These are phyloP conservation scores for Ochropleura leucogaster DNA, from an alignment of 2,888 invertebrate genomes.

Conservation along the genomic window DNA sequence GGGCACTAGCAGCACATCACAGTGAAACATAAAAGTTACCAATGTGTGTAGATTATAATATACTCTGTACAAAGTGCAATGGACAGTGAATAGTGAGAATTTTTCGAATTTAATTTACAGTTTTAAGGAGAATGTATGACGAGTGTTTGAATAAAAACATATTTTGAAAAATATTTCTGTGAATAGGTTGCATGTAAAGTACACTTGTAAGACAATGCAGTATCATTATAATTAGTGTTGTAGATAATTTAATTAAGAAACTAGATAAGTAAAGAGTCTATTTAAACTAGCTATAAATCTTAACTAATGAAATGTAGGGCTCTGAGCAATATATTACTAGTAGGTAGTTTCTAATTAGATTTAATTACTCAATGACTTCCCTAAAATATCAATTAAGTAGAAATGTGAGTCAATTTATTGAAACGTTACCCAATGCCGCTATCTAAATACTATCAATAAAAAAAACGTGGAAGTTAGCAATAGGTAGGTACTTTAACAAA, in stretches of 20 bases:
- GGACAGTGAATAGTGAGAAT: constrained; percentile 73
- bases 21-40: constrained; percentile 35
- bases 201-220: constrained; percentile 46
- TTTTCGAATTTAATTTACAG: constrained; percentile 70
- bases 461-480: constrained; percentile 29
- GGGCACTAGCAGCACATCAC: constrained; percentile 76
- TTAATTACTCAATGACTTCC: constrained; percentile 58
- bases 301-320: constrained; percentile 52
- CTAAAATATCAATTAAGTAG: constrained; percentile 55
- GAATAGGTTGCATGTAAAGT: constrained; percentile 35
- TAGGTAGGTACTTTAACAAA: constrained; percentile 10
- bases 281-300: constrained; percentile 52
- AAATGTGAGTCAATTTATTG: constrained; percentile 36
- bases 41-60: constrained; percentile 42
- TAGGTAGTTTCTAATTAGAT: constrained; percentile 30
- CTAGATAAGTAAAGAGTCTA: constrained; percentile 48
- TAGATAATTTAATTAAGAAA: constrained; percentile 45
- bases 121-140: constrained; percentile 54
- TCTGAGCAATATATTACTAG: constrained; percentile 52
- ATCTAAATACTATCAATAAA: constrained; percentile 26
- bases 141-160: constrained; percentile 49
- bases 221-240: constrained; percentile 43
- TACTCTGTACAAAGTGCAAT: constrained; percentile 54
- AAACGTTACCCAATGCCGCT: constrained; percentile 32
- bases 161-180: constrained; percentile 47